Evolutionary conservation across 2,888 invertebrate genomes (phyloP).

Genomic region (Perizoma affinitatum): DNA sequence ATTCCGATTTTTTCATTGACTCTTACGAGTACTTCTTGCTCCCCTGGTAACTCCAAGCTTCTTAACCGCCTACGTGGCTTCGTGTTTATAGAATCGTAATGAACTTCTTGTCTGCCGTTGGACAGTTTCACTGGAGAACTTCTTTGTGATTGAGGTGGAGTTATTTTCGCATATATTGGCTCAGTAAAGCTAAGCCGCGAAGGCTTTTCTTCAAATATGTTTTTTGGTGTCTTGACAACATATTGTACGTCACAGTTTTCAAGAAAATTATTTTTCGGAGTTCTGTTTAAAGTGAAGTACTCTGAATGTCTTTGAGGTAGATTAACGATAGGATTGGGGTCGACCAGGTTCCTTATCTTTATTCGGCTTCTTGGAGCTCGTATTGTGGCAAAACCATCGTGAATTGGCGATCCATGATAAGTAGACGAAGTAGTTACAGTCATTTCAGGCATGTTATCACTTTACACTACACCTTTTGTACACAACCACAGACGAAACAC

Average conservation of each 20-base stretch:
- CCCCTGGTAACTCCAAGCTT: conserved; percentile 69
- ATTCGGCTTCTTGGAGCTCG: conserved; percentile 84
- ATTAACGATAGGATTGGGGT: conserved; percentile 69
- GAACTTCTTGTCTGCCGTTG: conserved; percentile 65
- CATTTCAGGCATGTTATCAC: conserved; percentile 56
- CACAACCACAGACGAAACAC: conserved; percentile 1
- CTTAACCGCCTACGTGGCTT: conserved; percentile 76
- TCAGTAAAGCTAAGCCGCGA: conserved; percentile 74
- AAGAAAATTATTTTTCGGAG: conserved; percentile 71
- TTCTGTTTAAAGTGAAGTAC: conserved; percentile 78
- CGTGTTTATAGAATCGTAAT: conserved; percentile 80
- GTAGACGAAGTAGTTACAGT: conserved; percentile 76
- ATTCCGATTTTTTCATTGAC: conserved; percentile 65
- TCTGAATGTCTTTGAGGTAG: conserved; percentile 81
- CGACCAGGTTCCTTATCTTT: conserved; percentile 77
- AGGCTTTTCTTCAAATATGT: conserved; percentile 54
- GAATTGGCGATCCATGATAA: conserved; percentile 85
- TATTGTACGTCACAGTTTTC: conserved; percentile 73
- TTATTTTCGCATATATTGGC: conserved; percentile 78
- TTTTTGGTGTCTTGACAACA: conserved; percentile 55
- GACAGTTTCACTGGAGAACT: conserved; percentile 68
- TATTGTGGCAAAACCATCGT: conserved; percentile 95
- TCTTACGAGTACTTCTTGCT: conserved; percentile 54
- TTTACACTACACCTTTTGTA: conserved; percentile 17
- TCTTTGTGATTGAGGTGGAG: conserved; percentile 68